Evolutionary conservation across 2,113 vertebrate species (phyloP), one percentile per base, ranked within the genome.

Genomic region (Podarcis raffonei): DNA sequence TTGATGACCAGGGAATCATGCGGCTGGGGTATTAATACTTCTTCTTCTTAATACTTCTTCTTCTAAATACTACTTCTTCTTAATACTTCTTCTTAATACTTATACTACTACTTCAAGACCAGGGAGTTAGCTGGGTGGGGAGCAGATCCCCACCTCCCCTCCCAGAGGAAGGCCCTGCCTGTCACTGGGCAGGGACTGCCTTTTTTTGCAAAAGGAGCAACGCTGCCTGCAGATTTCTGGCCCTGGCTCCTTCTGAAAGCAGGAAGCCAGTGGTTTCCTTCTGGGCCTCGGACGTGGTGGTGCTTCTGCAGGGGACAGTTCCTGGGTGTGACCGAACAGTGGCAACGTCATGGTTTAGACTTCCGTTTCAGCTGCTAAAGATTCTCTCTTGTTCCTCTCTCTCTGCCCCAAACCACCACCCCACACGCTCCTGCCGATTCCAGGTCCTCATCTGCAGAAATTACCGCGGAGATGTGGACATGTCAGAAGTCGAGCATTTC

Each of bases 401-500:
- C 69, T 9, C 25, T 27, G 69, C 69, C 11, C 71, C 71, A 30
- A 12, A 11, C 4, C 30, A n/a, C 35, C 37, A 18, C 11, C 12
- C 30, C 8, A 4, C 27, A 3, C 2, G 16, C 20, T 7, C 15
- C 30, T 48, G 4, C 27, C 2, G 4, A 1, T 82, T 2, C 0
- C 42, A 99, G 99, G 99, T 99, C 83, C 98, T 99, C 68, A 98
- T 99, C 93, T 99, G 99, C 86, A 96, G 99, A 75, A 99, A 99
- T 95, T 99, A 99, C 95, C 98, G 99, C 0, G 99, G 99, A 0
- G 99, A 99, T 94, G 99, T 99, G 96, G 99, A 99, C 94, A 99
- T 99, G 99, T 98, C 99, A 0, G 99, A 99, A 96, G 99, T 99
- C 81, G 99, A 99, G 93, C 99, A 99, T 93, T 99, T 99, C 92